These are phyloP conservation scores for Cotesia congregata DNA, from an alignment of 2,888 invertebrate species.

Conservation along the genomic window DNA sequence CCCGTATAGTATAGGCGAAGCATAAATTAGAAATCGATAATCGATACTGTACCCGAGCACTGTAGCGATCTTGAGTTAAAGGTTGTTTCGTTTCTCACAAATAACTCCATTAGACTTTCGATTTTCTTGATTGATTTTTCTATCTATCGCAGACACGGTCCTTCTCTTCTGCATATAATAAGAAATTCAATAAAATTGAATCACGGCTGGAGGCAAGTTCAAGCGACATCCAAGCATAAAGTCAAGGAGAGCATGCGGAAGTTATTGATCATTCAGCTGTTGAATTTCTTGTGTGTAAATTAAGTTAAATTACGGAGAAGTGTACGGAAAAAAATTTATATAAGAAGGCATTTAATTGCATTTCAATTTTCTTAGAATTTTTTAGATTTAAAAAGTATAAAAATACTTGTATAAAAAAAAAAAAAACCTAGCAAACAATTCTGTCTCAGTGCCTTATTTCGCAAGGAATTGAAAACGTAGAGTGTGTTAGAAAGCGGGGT, in stretches of 20 bases:
- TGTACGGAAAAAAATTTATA: background rate
- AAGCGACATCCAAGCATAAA: slow-evolving; percentile 25
- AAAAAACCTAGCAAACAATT: too few relatives aligned
- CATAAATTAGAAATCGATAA: background rate
- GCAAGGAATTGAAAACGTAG: background rate
- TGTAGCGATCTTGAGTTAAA: background rate
- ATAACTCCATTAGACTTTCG: background rate
- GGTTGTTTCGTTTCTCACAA: background rate
- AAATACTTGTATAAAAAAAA: too few relatives aligned
- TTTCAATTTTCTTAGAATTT: too few relatives aligned
- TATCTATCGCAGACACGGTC: slow-evolving; percentile 3
- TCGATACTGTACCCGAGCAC: background rate
- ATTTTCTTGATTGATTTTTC: background rate
- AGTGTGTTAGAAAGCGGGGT: background rate
- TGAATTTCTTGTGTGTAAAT: background rate
- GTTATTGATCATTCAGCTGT: slow-evolving; percentile 35
- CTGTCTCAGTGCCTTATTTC: background rate
- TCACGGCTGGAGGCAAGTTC: slow-evolving; percentile 11
- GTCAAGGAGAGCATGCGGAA: slow-evolving; percentile 30
- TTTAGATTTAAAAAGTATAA: too few relatives aligned
- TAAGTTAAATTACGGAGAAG: background rate
- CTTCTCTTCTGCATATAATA: background rate
- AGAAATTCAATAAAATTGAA: slow-evolving; percentile 19
- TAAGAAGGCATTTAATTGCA: too few relatives aligned
- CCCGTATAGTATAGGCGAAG: background rate